Percentiles rank a stretch among this genome's conserved stretches.
These are phyloP conservation scores for Heliconius aoede DNA, from an alignment of 2,888 invertebrate species.

Conservation along the genomic window DNA sequence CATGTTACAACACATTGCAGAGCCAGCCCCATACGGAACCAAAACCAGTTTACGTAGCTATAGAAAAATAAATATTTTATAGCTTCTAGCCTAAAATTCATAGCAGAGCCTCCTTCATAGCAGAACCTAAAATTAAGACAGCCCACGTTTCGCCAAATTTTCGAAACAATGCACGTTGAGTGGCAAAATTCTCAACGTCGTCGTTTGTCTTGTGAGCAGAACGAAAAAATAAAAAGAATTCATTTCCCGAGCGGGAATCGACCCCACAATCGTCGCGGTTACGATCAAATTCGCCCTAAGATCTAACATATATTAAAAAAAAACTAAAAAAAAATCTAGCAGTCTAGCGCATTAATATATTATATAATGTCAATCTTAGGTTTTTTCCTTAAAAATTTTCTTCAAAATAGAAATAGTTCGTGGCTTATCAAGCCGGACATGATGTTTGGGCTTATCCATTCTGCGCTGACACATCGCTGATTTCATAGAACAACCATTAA, in stretches of 20 bases:
- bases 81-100: neutral
- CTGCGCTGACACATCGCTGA: constrained; percentile 9
- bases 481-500: neutral
- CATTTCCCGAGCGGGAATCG: neutral
- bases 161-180: too few relatives aligned
- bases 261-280: neutral
- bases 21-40: neutral
- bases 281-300: neutral
- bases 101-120: neutral
- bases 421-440: neutral
- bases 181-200: too few relatives aligned
- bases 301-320: too few relatives aligned
- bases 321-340: neutral
- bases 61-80: neutral
- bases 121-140: neutral
- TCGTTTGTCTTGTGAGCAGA: too few relatives aligned
- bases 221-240: too few relatives aligned
- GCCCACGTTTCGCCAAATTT: too few relatives aligned
- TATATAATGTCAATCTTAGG: neutral
- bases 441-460: constrained; percentile 1
- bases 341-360: neutral
- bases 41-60: neutral
- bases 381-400: neutral
- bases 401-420: neutral
- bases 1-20: neutral